A percentile compares a stretch with the other conserved stretches of the same genome.
Evolutionary conservation across 2,888 invertebrate genomes (phyloP).

Genomic region (Ophioninae sp.): DNA sequence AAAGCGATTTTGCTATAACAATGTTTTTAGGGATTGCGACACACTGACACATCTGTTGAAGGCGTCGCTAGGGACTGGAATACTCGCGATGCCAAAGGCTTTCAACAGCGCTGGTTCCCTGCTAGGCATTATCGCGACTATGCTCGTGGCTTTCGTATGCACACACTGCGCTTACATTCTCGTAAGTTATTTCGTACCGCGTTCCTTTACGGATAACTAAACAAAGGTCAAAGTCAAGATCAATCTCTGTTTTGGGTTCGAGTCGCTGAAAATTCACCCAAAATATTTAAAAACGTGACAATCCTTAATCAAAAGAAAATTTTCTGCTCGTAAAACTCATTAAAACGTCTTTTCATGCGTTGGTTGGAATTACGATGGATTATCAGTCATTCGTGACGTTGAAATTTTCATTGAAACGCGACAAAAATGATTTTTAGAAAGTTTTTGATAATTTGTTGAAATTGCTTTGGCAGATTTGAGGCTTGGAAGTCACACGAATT

Average conservation of each 20-base stretch:
- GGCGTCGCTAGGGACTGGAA: constrained; percentile 97
- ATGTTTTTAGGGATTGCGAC: constrained; percentile 90
- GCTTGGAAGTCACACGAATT: no score
- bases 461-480: no score
- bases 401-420: no score
- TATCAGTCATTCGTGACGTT: no score
- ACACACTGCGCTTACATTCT: constrained; percentile 97
- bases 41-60: constrained; percentile 96
- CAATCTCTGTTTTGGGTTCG: background rate
- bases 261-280: background rate
- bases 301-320: background rate
- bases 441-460: no score
- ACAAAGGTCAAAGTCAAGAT: background rate
- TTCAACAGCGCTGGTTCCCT: constrained; percentile 93
- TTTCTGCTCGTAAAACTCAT: no score
- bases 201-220: background rate
- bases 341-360: no score
- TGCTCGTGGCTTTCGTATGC: constrained; percentile 93
- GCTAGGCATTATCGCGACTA: constrained; percentile 91
- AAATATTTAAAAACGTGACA: background rate
- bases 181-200: constrained; percentile 82
- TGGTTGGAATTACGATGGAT: no score
- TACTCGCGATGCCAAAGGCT: constrained; percentile 96
- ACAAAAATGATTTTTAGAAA: no score
- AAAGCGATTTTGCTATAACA: background rate